A percentile compares a stretch with the other conserved stretches of the same genome.
These are phyloP conservation scores for Patella ulyssiponensis DNA, from an alignment of 2,888 invertebrate genomes.

Conservation along the genomic window DNA sequence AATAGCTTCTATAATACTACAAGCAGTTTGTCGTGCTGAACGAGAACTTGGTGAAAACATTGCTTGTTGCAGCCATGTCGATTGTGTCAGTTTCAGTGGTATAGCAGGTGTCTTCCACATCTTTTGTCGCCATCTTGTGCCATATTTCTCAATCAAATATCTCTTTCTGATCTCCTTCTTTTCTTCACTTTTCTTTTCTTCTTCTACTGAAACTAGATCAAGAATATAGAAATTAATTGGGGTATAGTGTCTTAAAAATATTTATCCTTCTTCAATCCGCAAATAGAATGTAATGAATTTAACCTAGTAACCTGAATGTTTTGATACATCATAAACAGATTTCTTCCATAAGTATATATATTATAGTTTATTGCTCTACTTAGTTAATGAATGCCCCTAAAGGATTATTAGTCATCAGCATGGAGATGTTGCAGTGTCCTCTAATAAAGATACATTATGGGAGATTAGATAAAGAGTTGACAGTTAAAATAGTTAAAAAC, in stretches of 20 bases:
- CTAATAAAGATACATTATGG: too few relatives aligned
- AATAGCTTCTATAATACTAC: conserved; percentile 88
- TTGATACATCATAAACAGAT: background rate
- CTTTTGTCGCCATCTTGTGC: conserved; percentile 78
- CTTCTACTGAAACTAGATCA: conserved; percentile 12
- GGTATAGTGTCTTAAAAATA: background rate
- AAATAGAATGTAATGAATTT: background rate
- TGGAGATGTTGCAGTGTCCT: background rate
- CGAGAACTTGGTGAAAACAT: conserved; percentile 93
- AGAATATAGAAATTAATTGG: background rate
- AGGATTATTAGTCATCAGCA: too few relatives aligned
- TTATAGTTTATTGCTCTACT: too few relatives aligned
- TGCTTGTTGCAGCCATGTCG: conserved; percentile 91
- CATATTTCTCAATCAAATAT: conserved; percentile 85
- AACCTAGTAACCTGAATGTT: background rate
- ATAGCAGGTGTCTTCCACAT: conserved; percentile 63
- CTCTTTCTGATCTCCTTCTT: conserved; percentile 67
- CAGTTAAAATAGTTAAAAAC: too few relatives aligned
- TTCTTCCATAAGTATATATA: conserved; percentile 11
- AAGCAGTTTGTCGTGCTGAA: conserved; percentile 89
- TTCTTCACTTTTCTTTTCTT: conserved; percentile 51
- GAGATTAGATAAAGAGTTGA: too few relatives aligned
- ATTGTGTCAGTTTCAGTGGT: conserved; percentile 66
- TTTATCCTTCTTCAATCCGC: background rate
- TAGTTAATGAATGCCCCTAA: too few relatives aligned